A percentile compares a stretch with the other conserved stretches of the same genome.
These are phyloP conservation scores for Canis aureus DNA, from an alignment of 2,113 vertebrate genomes.

Conservation along the genomic window DNA sequence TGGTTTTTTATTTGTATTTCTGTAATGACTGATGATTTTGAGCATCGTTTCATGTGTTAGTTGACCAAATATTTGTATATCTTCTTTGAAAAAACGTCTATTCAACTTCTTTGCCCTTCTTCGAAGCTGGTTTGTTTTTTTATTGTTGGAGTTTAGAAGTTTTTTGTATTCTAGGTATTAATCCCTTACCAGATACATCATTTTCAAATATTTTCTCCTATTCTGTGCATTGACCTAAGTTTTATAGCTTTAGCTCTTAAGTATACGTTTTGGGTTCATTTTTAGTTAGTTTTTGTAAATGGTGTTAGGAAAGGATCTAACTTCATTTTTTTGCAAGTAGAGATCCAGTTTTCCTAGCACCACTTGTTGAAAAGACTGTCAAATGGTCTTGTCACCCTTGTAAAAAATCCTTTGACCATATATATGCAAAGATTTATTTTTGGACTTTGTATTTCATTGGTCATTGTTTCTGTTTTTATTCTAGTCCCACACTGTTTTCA, in stretches of 20 bases:
- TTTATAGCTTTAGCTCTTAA: not conserved
- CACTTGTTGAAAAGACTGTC: not conserved
- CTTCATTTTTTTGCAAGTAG: not conserved
- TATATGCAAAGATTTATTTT: not conserved
- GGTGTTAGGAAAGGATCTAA: not conserved
- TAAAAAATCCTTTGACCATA: not conserved
- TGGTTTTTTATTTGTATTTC: constrained; percentile 21
- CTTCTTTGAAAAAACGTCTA: not conserved
- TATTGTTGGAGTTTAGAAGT: not conserved
- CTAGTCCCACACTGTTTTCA: not conserved
- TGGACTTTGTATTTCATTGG: not conserved
- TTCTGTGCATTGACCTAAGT: not conserved
- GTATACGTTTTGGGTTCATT: constrained; percentile 1
- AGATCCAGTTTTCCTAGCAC: not conserved
- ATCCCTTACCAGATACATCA: not conserved
- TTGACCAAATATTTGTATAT: not conserved
- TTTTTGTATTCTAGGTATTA: not conserved
- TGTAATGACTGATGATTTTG: not conserved
- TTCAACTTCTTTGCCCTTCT: not conserved
- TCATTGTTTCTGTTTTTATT: not conserved
- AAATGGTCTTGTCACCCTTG: not conserved
- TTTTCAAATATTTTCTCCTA: not conserved
- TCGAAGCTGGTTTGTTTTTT: not conserved
- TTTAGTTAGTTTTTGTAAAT: constrained; percentile 15
- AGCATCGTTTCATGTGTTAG: not conserved